phyloP scores from a whole-genome alignment of 2,888 invertebrate species.

The Operophtera brumata region DNA sequence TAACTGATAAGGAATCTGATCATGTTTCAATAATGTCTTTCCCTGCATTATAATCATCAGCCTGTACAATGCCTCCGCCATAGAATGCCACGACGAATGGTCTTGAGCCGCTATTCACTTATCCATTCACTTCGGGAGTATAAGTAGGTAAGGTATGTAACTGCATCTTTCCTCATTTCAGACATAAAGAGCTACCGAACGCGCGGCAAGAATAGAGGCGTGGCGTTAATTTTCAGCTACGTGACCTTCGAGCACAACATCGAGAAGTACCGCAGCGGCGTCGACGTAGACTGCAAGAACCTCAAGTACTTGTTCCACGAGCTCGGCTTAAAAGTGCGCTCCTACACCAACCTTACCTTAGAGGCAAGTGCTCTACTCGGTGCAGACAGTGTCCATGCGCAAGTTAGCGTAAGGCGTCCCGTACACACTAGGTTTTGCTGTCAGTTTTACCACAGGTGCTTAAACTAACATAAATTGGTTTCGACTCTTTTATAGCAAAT shows the following conservation, averaged over 20 bases:
- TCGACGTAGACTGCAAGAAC: slow-evolving; percentile 80
- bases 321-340: slow-evolving; percentile 78
- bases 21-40: not conserved
- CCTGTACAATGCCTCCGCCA: no score
- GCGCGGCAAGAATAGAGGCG: slow-evolving; percentile 79
- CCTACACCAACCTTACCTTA: slow-evolving; percentile 64
- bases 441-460: no score
- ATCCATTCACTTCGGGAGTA: no score
- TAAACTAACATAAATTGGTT: no score
- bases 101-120: no score
- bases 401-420: no score
- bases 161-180: slow-evolving; percentile 34
- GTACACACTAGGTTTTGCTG: no score
- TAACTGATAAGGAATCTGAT: not conserved
- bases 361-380: slow-evolving; percentile 50
- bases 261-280: slow-evolving; percentile 75
- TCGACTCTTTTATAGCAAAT: no score
- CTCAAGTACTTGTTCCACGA: slow-evolving; percentile 81
- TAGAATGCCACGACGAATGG: no score
- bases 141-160: no score
- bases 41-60: no score
- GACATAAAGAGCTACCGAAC: slow-evolving; percentile 74
- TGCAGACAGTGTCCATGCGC: no score
- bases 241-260: slow-evolving; percentile 70
- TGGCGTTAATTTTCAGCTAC: slow-evolving; percentile 83